A percentile compares a stretch with the other conserved stretches of the same genome.
Evolutionary conservation across 2,113 vertebrate species (phyloP).

Genomic region (Dromas ardeola): DNA sequence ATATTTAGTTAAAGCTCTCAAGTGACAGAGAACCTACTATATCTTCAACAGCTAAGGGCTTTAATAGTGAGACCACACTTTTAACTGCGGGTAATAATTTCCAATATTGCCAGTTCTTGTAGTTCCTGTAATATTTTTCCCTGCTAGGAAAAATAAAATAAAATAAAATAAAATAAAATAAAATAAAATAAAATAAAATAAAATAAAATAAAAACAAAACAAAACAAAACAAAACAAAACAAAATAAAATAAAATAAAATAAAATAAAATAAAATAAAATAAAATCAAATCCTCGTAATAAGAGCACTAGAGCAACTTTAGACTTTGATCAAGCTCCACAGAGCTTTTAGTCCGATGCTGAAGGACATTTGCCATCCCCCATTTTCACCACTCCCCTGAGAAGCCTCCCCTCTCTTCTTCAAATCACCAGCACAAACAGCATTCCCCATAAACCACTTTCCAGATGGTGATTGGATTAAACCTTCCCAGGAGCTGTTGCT

Average conservation of each 20-base stretch:
- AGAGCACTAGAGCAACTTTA: neutral
- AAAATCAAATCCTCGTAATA: neutral
- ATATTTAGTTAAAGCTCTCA: conserved; percentile 37
- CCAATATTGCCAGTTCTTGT: neutral
- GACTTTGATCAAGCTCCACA: neutral
- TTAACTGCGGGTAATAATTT: neutral
- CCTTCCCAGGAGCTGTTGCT: neutral
- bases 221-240: neutral
- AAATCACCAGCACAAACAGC: neutral
- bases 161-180: neutral
- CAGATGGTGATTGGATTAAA: neutral
- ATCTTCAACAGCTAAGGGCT: neutral
- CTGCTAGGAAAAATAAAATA: neutral
- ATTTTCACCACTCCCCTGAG: neutral
- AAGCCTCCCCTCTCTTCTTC: neutral
- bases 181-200: neutral
- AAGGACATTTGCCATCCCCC: neutral
- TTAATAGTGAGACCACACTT: neutral
- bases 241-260: neutral
- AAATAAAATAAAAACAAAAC: neutral
- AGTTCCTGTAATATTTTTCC: neutral
- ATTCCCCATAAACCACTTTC: neutral
- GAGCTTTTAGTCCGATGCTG: neutral
- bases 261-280: neutral
- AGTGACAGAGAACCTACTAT: neutral